Conservation (phyloP, 1,140 invertebrate species). For the Ditylenchus dipsaci region DNA sequence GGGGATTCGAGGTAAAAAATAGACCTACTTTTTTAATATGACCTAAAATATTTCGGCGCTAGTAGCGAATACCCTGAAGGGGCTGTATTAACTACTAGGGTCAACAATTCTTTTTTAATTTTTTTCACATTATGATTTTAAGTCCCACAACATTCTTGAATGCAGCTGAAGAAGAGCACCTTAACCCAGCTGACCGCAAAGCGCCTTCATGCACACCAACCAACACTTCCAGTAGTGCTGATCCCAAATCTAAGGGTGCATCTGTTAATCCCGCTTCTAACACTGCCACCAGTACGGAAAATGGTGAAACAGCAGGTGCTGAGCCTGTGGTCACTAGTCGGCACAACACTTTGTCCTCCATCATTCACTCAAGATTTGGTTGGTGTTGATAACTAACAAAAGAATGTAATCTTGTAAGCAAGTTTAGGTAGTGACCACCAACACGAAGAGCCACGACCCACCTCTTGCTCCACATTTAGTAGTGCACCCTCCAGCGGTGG, state of each 20-base stretch:
- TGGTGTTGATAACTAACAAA: background rate
- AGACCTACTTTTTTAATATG: too few species aligned
- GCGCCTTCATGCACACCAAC: background rate
- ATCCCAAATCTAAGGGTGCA: background rate
- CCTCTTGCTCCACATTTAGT: background rate
- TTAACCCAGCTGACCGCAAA: background rate
- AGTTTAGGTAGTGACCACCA: slow-evolving; percentile 2
- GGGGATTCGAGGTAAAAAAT: too few species aligned
- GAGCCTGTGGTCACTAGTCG: background rate
- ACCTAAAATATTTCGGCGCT: too few species aligned
- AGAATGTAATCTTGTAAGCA: background rate
- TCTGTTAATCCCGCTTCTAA: too few species aligned
- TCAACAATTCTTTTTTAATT: too few species aligned
- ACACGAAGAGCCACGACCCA: background rate
- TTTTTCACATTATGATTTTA: too few species aligned
- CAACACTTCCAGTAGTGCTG: background rate
- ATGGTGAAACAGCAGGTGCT: background rate
- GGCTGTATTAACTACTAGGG: too few species aligned
- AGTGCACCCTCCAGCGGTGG: background rate
- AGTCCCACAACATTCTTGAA: background rate
- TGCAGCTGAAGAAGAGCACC: background rate
- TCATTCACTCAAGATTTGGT: slow-evolving; percentile 1
- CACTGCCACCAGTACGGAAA: too few species aligned
- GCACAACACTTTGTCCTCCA: background rate
- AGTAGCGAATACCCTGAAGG: too few species aligned